Percentiles rank a stretch among this genome's conserved stretches.
Conservation (phyloP, 2,113 vertebrate species). For the Galbula dea region DNA sequence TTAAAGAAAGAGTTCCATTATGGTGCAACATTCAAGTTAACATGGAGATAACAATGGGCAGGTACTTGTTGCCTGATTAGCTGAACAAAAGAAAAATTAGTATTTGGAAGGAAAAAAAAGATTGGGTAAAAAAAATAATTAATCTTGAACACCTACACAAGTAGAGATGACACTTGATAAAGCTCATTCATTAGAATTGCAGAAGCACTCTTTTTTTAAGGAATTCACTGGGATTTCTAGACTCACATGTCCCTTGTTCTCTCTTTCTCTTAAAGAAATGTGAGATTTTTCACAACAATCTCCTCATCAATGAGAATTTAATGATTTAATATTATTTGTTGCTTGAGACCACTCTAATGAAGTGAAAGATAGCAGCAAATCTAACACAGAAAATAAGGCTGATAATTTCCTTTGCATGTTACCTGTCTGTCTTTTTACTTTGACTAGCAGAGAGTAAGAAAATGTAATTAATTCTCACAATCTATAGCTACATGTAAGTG, state of each 20-base stretch:
- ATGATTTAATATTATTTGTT: background rate
- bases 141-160: background rate
- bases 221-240: background rate
- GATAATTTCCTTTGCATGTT: background rate
- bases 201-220: background rate
- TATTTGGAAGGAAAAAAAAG: background rate
- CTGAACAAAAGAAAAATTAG: background rate
- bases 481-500: background rate
- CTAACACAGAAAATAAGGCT: background rate
- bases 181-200: background rate
- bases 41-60: background rate
- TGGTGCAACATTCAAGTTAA: background rate
- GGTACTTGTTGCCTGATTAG: background rate
- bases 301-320: background rate
- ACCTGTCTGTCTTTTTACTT: background rate
- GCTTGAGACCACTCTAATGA: background rate
- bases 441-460: background rate
- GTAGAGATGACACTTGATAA: background rate
- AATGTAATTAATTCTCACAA: background rate
- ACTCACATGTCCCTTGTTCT: background rate
- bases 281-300: background rate
- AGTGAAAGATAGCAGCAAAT: background rate
- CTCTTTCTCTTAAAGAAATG: background rate
- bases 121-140: conserved; percentile 8
- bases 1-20: conserved; percentile 25